These are phyloP conservation scores for Alca torda DNA, from an alignment of 2,797 vertebrate species.

Conservation along the genomic window DNA sequence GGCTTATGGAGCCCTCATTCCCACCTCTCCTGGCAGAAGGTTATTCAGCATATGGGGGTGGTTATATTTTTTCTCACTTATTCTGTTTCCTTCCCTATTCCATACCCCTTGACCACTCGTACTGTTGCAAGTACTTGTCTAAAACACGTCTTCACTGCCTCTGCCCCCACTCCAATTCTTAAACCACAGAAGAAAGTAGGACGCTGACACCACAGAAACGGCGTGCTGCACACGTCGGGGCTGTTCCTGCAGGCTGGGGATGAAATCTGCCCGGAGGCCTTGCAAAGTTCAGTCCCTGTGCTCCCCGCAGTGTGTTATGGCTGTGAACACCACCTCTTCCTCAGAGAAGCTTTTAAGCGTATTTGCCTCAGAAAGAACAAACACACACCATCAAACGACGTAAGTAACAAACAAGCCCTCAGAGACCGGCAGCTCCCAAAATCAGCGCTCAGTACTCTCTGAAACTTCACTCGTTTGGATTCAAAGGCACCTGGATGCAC, in stretches of 20 bases:
- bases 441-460: neutral
- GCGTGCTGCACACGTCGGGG: rapidly evolving
- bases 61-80: neutral
- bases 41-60: neutral
- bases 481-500: neutral
- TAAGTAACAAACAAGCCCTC: neutral
- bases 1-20: neutral
- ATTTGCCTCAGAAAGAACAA: constrained; percentile 6
- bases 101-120: neutral
- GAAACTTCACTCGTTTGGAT: neutral
- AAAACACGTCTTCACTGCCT: neutral
- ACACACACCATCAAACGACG: neutral
- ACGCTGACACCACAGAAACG: rapidly evolving
- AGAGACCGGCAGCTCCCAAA: neutral
- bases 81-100: neutral
- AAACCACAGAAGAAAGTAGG: neutral
- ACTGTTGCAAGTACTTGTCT: neutral
- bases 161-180: neutral
- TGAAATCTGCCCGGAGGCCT: neutral
- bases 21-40: neutral
- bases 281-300: neutral
- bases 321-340: neutral
- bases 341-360: neutral
- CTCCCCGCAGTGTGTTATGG: neutral
- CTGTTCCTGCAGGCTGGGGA: neutral